A percentile compares a stretch with the other conserved stretches of the same genome.
Evolutionary conservation across 2,888 invertebrate species (phyloP).

Genomic region (Andrena bicolor): DNA sequence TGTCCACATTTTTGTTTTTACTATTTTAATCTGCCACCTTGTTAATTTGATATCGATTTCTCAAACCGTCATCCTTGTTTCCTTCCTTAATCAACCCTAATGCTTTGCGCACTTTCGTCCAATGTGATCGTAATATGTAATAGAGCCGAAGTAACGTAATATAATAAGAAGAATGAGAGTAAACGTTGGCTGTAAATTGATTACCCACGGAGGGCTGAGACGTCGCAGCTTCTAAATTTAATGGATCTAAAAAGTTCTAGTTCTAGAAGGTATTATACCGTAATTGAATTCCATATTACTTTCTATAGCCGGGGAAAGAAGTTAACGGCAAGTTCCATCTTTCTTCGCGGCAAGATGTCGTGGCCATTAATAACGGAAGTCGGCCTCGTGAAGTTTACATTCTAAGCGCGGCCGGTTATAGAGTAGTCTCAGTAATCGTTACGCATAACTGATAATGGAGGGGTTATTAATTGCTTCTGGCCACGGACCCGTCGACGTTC

Average conservation of each 20-base stretch:
- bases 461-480: slow-evolving; percentile 71
- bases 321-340: slow-evolving; percentile 33
- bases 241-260: not conserved
- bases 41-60: too few relatives aligned
- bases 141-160: too few relatives aligned
- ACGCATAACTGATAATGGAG: slow-evolving; percentile 70
- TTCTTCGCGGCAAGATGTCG: slow-evolving; percentile 37
- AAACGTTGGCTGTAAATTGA: not conserved
- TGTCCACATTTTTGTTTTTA: too few relatives aligned
- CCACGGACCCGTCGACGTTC: slow-evolving; percentile 64
- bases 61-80: too few relatives aligned
- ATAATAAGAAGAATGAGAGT: too few relatives aligned
- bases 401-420: slow-evolving; percentile 49
- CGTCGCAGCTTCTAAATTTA: slow-evolving; percentile 3
- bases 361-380: slow-evolving; percentile 52
- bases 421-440: slow-evolving; percentile 64
- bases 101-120: too few relatives aligned
- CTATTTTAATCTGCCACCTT: too few relatives aligned
- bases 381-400: slow-evolving; percentile 60
- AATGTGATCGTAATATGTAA: too few relatives aligned
- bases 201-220: not conserved
- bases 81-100: too few relatives aligned
- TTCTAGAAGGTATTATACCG: not conserved
- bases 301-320: slow-evolving; percentile 25
- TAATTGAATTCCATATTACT: slow-evolving; percentile 33